Base-by-base conservation (phyloP, 1,140 invertebrate genomes). In the Trialeurodes vaporariorum region DNA sequence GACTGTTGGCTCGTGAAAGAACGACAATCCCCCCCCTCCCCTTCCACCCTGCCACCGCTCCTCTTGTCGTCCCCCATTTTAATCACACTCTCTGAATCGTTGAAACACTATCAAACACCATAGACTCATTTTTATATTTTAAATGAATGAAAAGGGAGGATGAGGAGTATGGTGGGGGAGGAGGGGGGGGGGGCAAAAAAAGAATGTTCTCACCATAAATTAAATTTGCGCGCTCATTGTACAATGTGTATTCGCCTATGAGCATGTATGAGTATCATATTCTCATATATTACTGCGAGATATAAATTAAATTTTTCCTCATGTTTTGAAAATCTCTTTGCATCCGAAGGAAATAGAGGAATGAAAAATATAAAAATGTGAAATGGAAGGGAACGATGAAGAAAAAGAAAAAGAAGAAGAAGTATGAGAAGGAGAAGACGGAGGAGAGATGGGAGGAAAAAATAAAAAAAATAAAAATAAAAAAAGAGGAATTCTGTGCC, bases 231-330 rank as follows among this genome's bases (percentile, higher is more conserved):
- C 34, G 34, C 34, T 17, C 34, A 49, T 49, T 49, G 34, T 49
- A 49, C 34, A 49, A 49, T 49, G 34, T 49, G 17, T 9, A 17
- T 49, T n/a, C n/a, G 34, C 34, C 5, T 9, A 49, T 17, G 5
- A 49, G 34, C 34, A 17, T 49, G 34, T 49, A 17, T 49, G 34
- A 49, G 5, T 49, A 49, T 49, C 17, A 9, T 49, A 49, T 5
- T 49, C 34, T 49, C 34, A 49, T 49, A 49, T 49, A 49, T 49
- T 49, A 9, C 34, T 49, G 5, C 5, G 34, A 5, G 34, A 49
- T 49, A 49, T 49, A 49, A 49, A 49, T 49, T 49, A 49, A 49
- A 49, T 49, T 49, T 49, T 49, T 49, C 34, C 34, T 49, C 34
- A 17, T 49, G 34, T 49, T 49, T 49, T 49, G 34, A 49, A 49